phyloP scores from a whole-genome alignment of 2,888 invertebrate genomes.

The Orthonychiurus folsomi region DNA sequence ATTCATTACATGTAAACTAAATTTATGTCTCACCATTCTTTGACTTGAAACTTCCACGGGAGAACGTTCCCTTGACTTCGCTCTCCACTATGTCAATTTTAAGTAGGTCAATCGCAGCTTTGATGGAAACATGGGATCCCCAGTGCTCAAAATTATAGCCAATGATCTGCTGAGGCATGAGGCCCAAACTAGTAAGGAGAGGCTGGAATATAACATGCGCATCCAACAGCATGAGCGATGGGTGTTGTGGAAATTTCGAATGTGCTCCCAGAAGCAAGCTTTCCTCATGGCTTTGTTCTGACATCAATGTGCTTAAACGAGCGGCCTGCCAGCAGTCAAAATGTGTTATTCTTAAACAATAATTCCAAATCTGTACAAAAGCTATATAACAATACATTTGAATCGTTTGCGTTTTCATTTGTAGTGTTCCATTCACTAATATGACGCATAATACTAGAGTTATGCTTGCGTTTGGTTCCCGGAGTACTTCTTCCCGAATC shows the following conservation, averaged over 20 bases:
- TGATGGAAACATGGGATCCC: conserved; percentile 74
- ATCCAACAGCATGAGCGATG: conserved; percentile 56
- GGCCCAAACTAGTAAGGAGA: conserved; percentile 74
- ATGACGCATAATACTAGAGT: conserved; percentile 31
- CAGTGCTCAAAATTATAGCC: conserved; percentile 66
- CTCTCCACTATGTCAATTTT: conserved; percentile 91
- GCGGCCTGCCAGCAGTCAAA: conserved; percentile 13
- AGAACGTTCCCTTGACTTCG: conserved; percentile 49
- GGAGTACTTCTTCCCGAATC: conserved; percentile 35
- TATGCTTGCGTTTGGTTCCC: conserved; percentile 25
- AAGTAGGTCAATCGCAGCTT: conserved; percentile 76
- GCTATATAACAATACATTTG: background rate
- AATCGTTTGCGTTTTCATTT: conserved; percentile 22
- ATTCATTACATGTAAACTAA: too few relatives aligned
- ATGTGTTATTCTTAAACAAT: background rate
- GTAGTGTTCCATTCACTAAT: conserved; percentile 37
- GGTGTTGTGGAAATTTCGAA: conserved; percentile 39
- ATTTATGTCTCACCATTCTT: background rate
- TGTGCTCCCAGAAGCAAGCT: conserved; percentile 37
- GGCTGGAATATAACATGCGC: conserved; percentile 92
- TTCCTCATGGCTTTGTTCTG: conserved; percentile 39
- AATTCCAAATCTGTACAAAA: too few relatives aligned
- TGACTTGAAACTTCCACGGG: conserved; percentile 26
- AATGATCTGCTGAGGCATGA: conserved; percentile 76
- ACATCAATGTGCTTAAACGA: conserved; percentile 25